Evolutionary conservation across 2,888 invertebrate species (phyloP), one percentile per base, ranked within the genome.

Genomic region (Monochamus alternatus): DNA sequence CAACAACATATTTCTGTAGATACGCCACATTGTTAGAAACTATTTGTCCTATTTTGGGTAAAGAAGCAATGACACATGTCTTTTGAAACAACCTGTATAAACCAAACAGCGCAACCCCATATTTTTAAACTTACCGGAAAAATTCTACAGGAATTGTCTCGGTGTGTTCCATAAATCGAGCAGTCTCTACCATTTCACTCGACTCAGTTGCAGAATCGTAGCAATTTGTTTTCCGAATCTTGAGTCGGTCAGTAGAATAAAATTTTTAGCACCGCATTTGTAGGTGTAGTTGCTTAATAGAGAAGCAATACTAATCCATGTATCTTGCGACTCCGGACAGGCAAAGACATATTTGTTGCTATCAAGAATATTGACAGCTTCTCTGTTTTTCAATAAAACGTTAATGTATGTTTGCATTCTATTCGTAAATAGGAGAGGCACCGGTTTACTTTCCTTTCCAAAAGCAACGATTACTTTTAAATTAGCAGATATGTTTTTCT

Each of bases 371-470:
- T 77, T 71, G 44, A 70, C 63, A 59, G 74, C 72, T 31, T 63
- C 52, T 69, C 76, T 10, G 0, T 72, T n/a, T 32, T 58, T 63
- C 32, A 78, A 64, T 38, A 75, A 30, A 2, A 51, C 47, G 51
- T 69, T 32, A 10, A 81, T 73, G 75, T 75, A 81, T 67, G 58
- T 67, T 77, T 80, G 79, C 3, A 75, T 47, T 63, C 52, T 60
- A 70, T 51, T 77, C 3, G 77, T 51, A 52, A 81, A 82, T 32
- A 82, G 58, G 44, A 82, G 79, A 14, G 81, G 66, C 9, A 78
- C 74, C 7, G 77, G 75, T 73, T 75, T 78, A n/a, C 12, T 74
- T 43, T 81, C 80, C 74, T 82, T 81, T 58, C 81, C 81, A 65
- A 67, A 69, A 44, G 74, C 73, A 22, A 82, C 73, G 5, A 81